These are phyloP conservation scores for Lamellibrachia columna DNA, from an alignment of 2,888 invertebrate species.

Conservation along the genomic window DNA sequence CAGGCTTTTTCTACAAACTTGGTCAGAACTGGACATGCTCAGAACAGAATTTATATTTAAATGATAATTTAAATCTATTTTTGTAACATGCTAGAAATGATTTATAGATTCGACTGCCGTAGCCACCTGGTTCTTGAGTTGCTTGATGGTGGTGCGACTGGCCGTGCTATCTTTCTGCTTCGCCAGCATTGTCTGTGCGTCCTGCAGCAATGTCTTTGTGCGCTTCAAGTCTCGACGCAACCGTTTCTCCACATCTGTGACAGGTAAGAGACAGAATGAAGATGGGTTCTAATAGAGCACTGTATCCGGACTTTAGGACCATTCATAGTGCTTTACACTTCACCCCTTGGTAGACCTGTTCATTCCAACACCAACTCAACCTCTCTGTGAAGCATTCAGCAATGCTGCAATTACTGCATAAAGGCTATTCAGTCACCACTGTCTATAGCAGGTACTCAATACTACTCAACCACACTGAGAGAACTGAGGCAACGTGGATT, in stretches of 20 bases:
- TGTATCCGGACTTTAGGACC: no score
- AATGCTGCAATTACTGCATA: no score
- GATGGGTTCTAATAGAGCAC: background rate
- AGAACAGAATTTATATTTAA: no score
- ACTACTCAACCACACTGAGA: no score
- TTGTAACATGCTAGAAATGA: no score
- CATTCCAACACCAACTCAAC: no score
- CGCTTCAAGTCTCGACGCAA: slow-evolving; percentile 87
- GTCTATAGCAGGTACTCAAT: no score
- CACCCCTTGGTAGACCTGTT: no score
- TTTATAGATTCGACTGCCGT: background rate
- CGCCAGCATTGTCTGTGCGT: slow-evolving; percentile 91
- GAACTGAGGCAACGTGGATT: no score
- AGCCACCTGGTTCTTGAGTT: slow-evolving; percentile 78
- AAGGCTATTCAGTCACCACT: slow-evolving; percentile 27
- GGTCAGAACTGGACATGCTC: background rate
- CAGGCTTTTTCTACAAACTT: background rate
- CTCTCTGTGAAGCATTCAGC: no score
- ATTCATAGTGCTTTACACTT: no score
- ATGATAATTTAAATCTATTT: no score
- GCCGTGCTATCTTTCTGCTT: slow-evolving; percentile 87
- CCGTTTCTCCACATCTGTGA: slow-evolving; percentile 59
- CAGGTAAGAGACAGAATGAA: background rate
- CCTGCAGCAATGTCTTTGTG: slow-evolving; percentile 87
- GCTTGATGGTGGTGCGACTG: slow-evolving; percentile 80